phyloP scores from a whole-genome alignment of 2,888 invertebrate genomes.

The Lithophane ornitopus region DNA sequence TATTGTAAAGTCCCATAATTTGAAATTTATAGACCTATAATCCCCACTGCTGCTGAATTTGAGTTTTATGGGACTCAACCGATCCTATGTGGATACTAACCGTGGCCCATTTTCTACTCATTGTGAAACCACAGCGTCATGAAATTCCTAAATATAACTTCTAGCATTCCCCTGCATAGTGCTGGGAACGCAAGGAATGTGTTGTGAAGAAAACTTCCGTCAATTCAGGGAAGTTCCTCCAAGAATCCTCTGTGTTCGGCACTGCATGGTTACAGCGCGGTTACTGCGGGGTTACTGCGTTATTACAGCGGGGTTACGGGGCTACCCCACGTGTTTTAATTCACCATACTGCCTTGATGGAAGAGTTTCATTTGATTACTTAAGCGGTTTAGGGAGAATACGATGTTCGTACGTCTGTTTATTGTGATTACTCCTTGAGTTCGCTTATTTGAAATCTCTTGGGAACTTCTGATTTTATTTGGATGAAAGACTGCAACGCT shows the following conservation, averaged over 20 bases:
- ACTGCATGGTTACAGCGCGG: constrained; percentile 17
- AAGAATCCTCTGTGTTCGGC: constrained; percentile 19
- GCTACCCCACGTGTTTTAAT: constrained; percentile 52
- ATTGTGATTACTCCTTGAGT: constrained; percentile 27
- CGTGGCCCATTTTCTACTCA: too few relatives aligned
- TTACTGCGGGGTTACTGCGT: constrained; percentile 16
- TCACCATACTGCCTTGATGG: constrained; percentile 52
- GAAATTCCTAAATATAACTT: background rate
- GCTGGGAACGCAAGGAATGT: constrained; percentile 41
- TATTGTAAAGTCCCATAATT: too few relatives aligned
- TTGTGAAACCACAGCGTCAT: too few relatives aligned
- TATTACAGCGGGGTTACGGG: constrained; percentile 14
- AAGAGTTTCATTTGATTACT: constrained; percentile 62
- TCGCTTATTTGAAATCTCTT: constrained; percentile 4
- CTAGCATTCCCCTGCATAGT: constrained; percentile 5
- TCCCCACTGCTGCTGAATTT: too few relatives aligned
- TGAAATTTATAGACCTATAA: too few relatives aligned
- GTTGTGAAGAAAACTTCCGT: constrained; percentile 45
- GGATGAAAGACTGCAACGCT: background rate
- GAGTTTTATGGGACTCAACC: too few relatives aligned
- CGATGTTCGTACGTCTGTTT: constrained; percentile 19
- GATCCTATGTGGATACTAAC: too few relatives aligned
- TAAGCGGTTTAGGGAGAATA: constrained; percentile 27
- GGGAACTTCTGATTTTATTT: background rate
- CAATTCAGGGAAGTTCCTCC: constrained; percentile 41